These are phyloP conservation scores for Habropoda laboriosa DNA, from an alignment of 1,140 invertebrate species.

Conservation along the genomic window DNA sequence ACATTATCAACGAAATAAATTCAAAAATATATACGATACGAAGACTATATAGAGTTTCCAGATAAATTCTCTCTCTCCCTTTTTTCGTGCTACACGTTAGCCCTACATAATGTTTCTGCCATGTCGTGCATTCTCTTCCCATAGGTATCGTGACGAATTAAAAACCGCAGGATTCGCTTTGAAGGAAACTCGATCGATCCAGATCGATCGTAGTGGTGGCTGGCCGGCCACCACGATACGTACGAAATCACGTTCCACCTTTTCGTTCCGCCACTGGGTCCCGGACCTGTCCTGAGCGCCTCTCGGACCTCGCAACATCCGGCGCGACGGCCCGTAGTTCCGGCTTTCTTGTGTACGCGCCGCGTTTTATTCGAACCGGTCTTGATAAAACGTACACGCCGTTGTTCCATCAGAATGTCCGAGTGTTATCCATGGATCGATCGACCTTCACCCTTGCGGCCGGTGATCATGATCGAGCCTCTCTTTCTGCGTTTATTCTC, in stretches of 20 bases:
- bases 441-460: background rate
- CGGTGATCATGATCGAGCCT: background rate
- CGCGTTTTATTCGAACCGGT: constrained; percentile 30
- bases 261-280: constrained; percentile 65
- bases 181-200: constrained; percentile 11
- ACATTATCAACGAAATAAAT: background rate
- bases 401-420: background rate
- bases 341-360: constrained; percentile 68
- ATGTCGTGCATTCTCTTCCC: background rate
- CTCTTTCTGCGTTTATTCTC: background rate
- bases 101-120: background rate
- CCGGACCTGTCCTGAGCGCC: constrained; percentile 60
- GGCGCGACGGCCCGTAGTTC: constrained; percentile 73
- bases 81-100: background rate
- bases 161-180: constrained; percentile 7
- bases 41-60: background rate
- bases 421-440: background rate
- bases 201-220: background rate
- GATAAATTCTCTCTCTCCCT: background rate
- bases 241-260: constrained; percentile 45
- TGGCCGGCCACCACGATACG: background rate
- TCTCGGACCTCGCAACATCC: constrained; percentile 72
- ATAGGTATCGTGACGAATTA: background rate
- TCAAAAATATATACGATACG: no score
- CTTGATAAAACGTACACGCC: constrained; percentile 25